Evolutionary conservation across 2,888 invertebrate species (phyloP), one percentile per base, ranked within the genome.

Genomic region (Pterostichus madidus): DNA sequence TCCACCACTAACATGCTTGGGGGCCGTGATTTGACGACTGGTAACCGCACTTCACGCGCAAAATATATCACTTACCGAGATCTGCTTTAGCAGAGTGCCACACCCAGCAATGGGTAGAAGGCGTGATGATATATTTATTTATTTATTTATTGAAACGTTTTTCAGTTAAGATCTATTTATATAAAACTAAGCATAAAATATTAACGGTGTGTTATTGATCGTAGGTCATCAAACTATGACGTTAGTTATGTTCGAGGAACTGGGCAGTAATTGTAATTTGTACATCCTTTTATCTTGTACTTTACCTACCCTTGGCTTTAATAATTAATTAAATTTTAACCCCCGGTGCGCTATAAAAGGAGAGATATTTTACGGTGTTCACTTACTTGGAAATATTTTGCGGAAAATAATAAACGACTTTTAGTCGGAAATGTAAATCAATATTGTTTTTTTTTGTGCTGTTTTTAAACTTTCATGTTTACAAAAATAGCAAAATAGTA

Each of bases 141-240:
- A n/a, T n/a, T n/a, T n/a, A n/a, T n/a, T n/a, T n/a, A n/a, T n/a
- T n/a, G n/a, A n/a, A 10, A 11, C 59, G 31, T 59, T 59, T 31
- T 59, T 59, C 31, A 8, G 2, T 2, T 49, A 0, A 13, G n/a
- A n/a, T 11, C 49, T n/a, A 49, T 49, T 31, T 24, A 59, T 59
- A 59, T 31, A 11, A 59, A 11, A 31, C 59, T 11, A 11, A 24
- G n/a, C 5, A 73, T 73, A 44, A 73, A 73, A 17, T 73, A 73
- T 73, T 73, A 73, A 73, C 49, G 46, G 13, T 6, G 11, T 73
- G 49, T 73, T 73, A 73, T 73, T 73, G 73, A 73, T 73, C 73
- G 24, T n/a, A 24, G 73, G 73, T 73, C 73, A 49, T 73, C 73
- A 73, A 73, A 73, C 73, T 73, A 64, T 35, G 64, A 64, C 64